These are phyloP conservation scores for Anagrus nilaparvatae DNA, from an alignment of 1,140 invertebrate species.

Conservation along the genomic window DNA sequence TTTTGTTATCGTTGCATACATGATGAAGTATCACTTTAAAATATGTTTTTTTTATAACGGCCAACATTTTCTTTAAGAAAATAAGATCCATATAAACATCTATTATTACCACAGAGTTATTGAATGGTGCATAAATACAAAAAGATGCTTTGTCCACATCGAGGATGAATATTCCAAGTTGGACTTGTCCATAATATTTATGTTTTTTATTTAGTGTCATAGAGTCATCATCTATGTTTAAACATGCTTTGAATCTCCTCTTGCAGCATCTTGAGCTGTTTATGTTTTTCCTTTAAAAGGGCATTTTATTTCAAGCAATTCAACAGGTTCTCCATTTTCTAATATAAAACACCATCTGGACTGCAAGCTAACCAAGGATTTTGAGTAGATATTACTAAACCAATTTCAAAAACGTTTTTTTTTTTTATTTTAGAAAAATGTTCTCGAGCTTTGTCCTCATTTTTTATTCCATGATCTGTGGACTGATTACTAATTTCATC, in stretches of 20 bases:
- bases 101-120: no score
- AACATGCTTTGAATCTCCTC: no score
- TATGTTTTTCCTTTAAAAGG: constrained; percentile 3
- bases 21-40: background rate
- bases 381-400: no score
- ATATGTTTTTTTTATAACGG: background rate
- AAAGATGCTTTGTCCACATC: constrained; percentile 12
- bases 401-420: constrained; percentile 1
- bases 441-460: constrained; percentile 1
- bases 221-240: background rate
- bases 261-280: no score
- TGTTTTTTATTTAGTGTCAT: constrained; percentile 12
- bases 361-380: constrained; percentile 8
- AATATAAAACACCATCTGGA: constrained; percentile 11
- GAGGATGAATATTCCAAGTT: constrained; percentile 14
- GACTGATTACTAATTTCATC: constrained; percentile 1
- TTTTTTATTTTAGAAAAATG: background rate
- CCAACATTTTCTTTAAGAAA: no score
- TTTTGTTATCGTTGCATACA: no score
- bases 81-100: no score
- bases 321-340: background rate
- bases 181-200: constrained; percentile 13
- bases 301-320: constrained; percentile 7
- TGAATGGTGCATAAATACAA: constrained; percentile 14
- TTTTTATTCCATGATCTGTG: constrained; percentile 2